phyloP scores from a whole-genome alignment of 2,888 invertebrate genomes.

The Hoplodrina ambigua region DNA sequence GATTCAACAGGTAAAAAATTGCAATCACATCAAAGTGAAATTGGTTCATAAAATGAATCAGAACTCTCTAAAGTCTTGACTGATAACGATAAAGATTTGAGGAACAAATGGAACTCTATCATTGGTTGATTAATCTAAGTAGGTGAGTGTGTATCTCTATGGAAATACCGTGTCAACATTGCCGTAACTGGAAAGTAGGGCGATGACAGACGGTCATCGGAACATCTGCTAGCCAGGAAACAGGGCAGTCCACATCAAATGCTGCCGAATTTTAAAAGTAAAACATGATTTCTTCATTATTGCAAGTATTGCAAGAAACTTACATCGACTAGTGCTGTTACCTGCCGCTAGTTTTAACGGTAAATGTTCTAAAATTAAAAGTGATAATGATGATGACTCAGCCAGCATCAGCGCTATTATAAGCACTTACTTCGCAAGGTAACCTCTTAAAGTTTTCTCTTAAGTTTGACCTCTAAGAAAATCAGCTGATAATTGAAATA shows the following conservation, averaged over 20 bases:
- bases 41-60: conserved; percentile 29
- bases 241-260: neutral
- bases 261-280: conserved; percentile 34
- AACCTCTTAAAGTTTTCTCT: too few species aligned
- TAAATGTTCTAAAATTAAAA: conserved; percentile 34
- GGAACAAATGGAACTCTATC: conserved; percentile 37
- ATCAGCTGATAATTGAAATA: conserved; percentile 16
- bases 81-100: conserved; percentile 38
- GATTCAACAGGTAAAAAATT: neutral
- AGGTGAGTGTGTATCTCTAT: conserved; percentile 41
- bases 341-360: conserved; percentile 29
- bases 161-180: conserved; percentile 51
- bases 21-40: conserved; percentile 34
- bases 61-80: conserved; percentile 20
- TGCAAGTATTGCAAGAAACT: conserved; percentile 39
- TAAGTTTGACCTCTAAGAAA: conserved; percentile 7
- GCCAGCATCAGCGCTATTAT: neutral
- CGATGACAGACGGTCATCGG: conserved; percentile 41
- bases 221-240: conserved; percentile 25
- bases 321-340: neutral
- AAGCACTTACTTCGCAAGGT: too few species aligned
- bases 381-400: conserved; percentile 1
- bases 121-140: conserved; percentile 37
- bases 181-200: conserved; percentile 56
- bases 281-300: conserved; percentile 21